phyloP scores from a whole-genome alignment of 1,140 invertebrate genomes.

The Archegozetes longisetosus region DNA sequence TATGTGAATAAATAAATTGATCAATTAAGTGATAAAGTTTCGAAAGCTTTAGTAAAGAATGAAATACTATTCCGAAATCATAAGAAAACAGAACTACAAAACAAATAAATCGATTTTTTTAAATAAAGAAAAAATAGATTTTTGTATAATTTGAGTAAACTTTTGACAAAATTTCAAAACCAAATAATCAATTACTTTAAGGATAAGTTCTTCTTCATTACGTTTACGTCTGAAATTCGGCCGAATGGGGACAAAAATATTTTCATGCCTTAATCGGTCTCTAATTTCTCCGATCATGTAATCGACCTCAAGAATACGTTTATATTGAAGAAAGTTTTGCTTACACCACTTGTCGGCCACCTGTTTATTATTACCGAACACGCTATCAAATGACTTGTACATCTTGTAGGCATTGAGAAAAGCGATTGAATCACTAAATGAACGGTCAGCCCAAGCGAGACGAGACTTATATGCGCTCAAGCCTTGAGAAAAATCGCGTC shows the following conservation, averaged over 20 bases:
- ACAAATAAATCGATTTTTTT: no score
- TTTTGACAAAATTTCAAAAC: no score
- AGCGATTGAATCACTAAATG: slow-evolving; percentile 67
- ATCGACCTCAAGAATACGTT: slow-evolving; percentile 50
- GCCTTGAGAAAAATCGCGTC: neutral
- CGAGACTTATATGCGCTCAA: slow-evolving; percentile 32
- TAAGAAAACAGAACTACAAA: no score
- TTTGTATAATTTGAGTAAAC: no score
- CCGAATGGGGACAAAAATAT: slow-evolving; percentile 21
- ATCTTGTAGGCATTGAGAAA: slow-evolving; percentile 62
- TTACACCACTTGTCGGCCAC: slow-evolving; percentile 44
- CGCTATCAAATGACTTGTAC: slow-evolving; percentile 18
- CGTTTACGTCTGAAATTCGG: slow-evolving; percentile 9
- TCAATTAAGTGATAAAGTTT: no score
- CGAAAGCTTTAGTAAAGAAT: no score
- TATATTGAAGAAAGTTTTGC: slow-evolving; percentile 51
- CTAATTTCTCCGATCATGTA: slow-evolving; percentile 51
- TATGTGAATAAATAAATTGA: no score
- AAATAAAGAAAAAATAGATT: no score
- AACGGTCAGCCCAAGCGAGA: slow-evolving; percentile 57
- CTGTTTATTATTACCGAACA: neutral
- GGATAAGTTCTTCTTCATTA: slow-evolving; percentile 17
- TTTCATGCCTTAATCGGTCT: slow-evolving; percentile 34
- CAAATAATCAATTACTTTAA: slow-evolving; percentile 33
- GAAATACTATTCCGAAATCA: no score